phyloP scores from a whole-genome alignment of 2,113 vertebrate species.

The Raja brachyura region DNA sequence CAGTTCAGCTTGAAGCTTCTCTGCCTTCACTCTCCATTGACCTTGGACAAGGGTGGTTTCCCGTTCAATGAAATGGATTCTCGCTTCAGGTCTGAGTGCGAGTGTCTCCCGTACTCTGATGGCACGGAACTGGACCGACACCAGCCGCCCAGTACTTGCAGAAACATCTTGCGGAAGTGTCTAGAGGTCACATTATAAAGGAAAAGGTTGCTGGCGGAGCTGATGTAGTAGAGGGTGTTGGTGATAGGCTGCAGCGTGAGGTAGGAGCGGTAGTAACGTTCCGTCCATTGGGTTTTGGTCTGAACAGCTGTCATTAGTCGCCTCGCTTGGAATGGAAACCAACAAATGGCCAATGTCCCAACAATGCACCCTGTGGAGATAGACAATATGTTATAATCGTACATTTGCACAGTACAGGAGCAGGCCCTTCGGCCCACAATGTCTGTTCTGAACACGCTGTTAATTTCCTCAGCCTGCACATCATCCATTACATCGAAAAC shows the following conservation, averaged over 20 bases:
- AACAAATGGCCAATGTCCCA: conserved; percentile 42
- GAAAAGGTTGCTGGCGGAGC: conserved; percentile 42
- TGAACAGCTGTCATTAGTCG: conserved; percentile 42
- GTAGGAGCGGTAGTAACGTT: conserved; percentile 42
- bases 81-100: neutral
- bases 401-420: too few relatives aligned
- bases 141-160: conserved; percentile 34
- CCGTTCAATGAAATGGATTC: neutral
- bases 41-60: neutral
- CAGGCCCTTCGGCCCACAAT: too few relatives aligned
- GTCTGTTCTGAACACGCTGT: too few relatives aligned
- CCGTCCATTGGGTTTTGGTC: conserved; percentile 42
- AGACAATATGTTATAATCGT: neutral
- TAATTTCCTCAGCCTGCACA: too few relatives aligned
- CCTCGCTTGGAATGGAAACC: conserved; percentile 44
- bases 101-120: neutral
- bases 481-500: too few relatives aligned
- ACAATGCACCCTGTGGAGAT: conserved; percentile 41
- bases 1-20: neutral
- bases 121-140: neutral
- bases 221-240: conserved; percentile 44
- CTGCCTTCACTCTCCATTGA: neutral
- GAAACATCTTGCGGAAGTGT: conserved; percentile 41
- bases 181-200: conserved; percentile 44
- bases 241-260: conserved; percentile 42